Evolutionary conservation across 1,140 invertebrate genomes (phyloP).

Genomic region (Lordiphosa mommai): DNA sequence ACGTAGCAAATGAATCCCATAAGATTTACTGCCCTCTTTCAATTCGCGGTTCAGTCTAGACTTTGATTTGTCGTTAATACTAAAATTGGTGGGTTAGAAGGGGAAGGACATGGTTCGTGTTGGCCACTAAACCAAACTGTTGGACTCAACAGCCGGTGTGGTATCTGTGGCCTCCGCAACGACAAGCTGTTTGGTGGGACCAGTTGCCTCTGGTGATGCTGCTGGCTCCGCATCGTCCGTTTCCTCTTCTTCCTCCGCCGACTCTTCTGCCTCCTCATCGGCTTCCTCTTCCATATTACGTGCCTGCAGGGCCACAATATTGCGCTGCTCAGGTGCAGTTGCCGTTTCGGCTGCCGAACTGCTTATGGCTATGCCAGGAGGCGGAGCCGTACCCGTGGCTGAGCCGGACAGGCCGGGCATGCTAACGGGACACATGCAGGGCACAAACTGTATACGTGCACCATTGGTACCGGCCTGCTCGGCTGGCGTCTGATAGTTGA

Average conservation of each 20-base stretch:
- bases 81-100: not conserved
- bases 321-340: conserved; percentile 1
- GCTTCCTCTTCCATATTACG: conserved; percentile 47
- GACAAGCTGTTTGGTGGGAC: not conserved
- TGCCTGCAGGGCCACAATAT: conserved; percentile 26
- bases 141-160: conserved; percentile 37
- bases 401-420: conserved; percentile 33
- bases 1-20: too few species aligned
- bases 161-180: conserved; percentile 37
- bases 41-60: too few species aligned
- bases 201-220: not conserved
- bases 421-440: conserved; percentile 75
- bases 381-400: conserved; percentile 10
- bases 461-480: conserved; percentile 7
- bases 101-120: not conserved
- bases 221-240: conserved; percentile 15
- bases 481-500: conserved; percentile 55
- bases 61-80: too few species aligned
- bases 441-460: conserved; percentile 65
- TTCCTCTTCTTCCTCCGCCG: conserved; percentile 4
- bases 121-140: conserved; percentile 43
- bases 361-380: conserved; percentile 15
- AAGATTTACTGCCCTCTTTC: too few species aligned
- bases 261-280: conserved; percentile 23
- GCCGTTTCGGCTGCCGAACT: not conserved